Evolutionary conservation across 2,113 vertebrate genomes (phyloP), one percentile per base, ranked within the genome.

Genomic region (Serilophus lunatus): DNA sequence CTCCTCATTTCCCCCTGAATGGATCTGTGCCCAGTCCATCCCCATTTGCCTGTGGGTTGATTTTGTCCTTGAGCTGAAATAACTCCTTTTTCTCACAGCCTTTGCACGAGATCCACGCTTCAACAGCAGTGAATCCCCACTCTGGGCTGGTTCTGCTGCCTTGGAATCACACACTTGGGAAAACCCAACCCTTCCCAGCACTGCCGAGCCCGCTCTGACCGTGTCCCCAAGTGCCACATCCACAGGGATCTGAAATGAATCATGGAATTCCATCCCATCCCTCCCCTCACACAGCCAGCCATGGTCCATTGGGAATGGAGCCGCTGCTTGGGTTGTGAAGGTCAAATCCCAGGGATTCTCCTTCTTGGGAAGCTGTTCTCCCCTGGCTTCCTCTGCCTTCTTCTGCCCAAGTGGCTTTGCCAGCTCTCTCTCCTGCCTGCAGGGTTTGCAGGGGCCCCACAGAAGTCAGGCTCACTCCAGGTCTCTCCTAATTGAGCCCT

Each of bases 291-390:
- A 65, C 50, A 69, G 59, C 8, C 54, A 60, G 61, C 23, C 28
- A 3, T 5, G n/a, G 49, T 29, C 49, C 12, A 0, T 0, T 14
- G 51, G 8, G 1, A 7, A 45, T 23, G 40, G 20, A 15, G 12
- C 4, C 11, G 8, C 25, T 7, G 7, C 4, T 36, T 12, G 60
- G 31, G 22, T 7, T n/a, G 61, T 24, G 57, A 70, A 68, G 64
- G 10, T 47, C 59, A 28, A 40, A 18, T 12, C 35, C 26, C 33
- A 57, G 16, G 40, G 49, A 35, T 12, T 33, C 31, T 40, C 25
- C 18, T 8, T 47, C 28, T 12, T 3, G 3, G 31, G 8, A 35
- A 91, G 35, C 2, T 18, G 23, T 23, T 18, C 14, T 45, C 75
- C 53, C 36, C 25, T 42, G 19, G 8, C 3, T 83, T 49, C 31